Evolutionary conservation across 2,888 invertebrate species (phyloP).

Genomic region (Ochropleura plecta): DNA sequence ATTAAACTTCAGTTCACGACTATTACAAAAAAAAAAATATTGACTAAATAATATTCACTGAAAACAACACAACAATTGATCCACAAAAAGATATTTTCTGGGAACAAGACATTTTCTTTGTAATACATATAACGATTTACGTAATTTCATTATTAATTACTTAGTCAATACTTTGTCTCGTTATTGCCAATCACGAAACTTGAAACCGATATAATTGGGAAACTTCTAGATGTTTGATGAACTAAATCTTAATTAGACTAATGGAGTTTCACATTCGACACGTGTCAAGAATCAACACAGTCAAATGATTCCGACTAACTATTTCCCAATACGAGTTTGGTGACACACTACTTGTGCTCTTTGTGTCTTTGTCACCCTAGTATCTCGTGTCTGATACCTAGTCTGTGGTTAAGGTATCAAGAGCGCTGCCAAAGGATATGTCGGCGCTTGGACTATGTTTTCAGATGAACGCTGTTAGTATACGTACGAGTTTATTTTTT

Average conservation of each 20-base stretch:
- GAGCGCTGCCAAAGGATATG: too few relatives aligned
- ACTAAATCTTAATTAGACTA: background rate
- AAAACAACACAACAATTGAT: background rate
- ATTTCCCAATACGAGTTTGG: background rate
- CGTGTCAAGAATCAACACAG: constrained; percentile 5
- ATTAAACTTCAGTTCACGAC: background rate
- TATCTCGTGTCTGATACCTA: background rate
- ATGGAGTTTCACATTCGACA: background rate
- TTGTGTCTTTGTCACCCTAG: background rate
- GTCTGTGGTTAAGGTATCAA: background rate
- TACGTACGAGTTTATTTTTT: too few relatives aligned
- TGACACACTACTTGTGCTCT: background rate
- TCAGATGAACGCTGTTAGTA: too few relatives aligned
- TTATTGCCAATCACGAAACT: background rate
- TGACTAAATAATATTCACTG: background rate
- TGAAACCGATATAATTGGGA: constrained; percentile 3
- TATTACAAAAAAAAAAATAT: background rate
- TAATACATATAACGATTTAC: background rate
- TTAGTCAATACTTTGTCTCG: constrained; percentile 11
- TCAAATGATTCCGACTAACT: constrained; percentile 1
- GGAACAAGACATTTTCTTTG: background rate
- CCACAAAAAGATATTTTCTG: background rate
- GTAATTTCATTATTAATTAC: background rate
- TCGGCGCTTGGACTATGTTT: too few relatives aligned
- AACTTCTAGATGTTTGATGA: constrained; percentile 5